A percentile compares a stretch with the other conserved stretches of the same genome.
These are phyloP conservation scores for Lepidocyrtoides sp. DNA, from an alignment of 2,888 invertebrate genomes.

Conservation along the genomic window DNA sequence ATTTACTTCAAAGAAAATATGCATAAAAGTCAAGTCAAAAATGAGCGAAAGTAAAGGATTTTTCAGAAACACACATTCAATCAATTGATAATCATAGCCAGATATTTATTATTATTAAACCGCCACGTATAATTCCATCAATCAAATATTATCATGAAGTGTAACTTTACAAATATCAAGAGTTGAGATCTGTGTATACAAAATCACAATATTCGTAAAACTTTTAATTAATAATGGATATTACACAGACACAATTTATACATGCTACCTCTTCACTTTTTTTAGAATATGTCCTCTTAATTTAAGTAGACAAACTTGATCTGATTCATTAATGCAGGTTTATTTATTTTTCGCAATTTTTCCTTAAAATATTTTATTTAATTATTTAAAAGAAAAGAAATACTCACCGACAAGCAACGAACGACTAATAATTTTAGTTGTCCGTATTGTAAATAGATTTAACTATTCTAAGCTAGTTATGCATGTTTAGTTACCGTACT, in stretches of 20 bases:
- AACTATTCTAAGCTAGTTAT: too few species aligned
- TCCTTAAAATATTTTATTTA: too few species aligned
- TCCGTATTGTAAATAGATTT: too few species aligned
- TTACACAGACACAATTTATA: not conserved
- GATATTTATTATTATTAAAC: slow-evolving; percentile 66
- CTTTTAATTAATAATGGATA: not conserved
- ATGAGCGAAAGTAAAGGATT: too few species aligned
- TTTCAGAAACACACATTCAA: too few species aligned
- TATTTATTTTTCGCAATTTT: too few species aligned
- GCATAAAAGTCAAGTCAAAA: too few species aligned
- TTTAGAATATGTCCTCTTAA: not conserved
- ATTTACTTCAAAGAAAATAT: too few species aligned
- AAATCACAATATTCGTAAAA: slow-evolving; percentile 70
- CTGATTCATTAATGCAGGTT: not conserved
- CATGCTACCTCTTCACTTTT: not conserved
- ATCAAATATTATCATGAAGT: slow-evolving; percentile 28
- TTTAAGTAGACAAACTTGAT: not conserved
- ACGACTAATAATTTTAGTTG: too few species aligned
- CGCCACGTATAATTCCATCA: slow-evolving; percentile 61
- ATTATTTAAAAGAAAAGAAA: too few species aligned
- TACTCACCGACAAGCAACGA: too few species aligned
- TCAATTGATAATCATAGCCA: slow-evolving; percentile 33
- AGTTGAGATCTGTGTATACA: slow-evolving; percentile 73
- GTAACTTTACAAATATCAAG: slow-evolving; percentile 61
- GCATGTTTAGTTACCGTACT: too few species aligned